phyloP scores from a whole-genome alignment of 2,888 invertebrate species.

The Chironomus tentans region DNA sequence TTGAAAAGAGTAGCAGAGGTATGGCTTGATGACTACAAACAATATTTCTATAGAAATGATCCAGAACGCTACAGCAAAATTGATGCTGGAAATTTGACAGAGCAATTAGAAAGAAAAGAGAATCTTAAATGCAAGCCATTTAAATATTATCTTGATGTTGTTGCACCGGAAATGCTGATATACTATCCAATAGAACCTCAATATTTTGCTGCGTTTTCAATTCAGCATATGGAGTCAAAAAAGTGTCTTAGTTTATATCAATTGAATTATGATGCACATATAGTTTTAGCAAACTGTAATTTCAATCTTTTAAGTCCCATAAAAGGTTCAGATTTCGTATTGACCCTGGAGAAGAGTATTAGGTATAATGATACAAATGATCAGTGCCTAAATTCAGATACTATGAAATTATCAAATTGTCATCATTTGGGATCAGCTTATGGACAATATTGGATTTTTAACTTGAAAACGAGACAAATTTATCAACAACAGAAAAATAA shows the following conservation, averaged over 20 bases:
- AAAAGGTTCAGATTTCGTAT: background rate
- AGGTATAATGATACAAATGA: conserved; percentile 1
- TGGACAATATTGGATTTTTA: background rate
- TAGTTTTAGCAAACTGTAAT: background rate
- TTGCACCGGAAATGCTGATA: background rate
- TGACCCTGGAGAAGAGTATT: background rate
- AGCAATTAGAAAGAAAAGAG: background rate
- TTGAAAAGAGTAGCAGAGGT: conserved; percentile 89
- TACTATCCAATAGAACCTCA: background rate
- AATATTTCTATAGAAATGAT: background rate
- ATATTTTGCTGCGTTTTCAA: background rate
- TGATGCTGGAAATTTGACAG: conserved; percentile 6
- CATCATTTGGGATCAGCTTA: background rate
- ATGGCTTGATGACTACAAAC: conserved; percentile 5
- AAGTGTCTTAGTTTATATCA: background rate
- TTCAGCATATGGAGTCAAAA: background rate
- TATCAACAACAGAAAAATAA: background rate
- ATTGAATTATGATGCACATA: too few species aligned
- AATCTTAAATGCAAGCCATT: conserved; percentile 1
- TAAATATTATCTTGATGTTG: background rate
- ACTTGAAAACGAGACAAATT: background rate
- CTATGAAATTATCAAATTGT: background rate
- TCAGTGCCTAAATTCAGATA: background rate
- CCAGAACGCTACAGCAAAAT: background rate
- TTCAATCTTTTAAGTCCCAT: background rate